Base-by-base conservation (phyloP, 2,113 vertebrate genomes). In the Lipotes vexillifer region DNA sequence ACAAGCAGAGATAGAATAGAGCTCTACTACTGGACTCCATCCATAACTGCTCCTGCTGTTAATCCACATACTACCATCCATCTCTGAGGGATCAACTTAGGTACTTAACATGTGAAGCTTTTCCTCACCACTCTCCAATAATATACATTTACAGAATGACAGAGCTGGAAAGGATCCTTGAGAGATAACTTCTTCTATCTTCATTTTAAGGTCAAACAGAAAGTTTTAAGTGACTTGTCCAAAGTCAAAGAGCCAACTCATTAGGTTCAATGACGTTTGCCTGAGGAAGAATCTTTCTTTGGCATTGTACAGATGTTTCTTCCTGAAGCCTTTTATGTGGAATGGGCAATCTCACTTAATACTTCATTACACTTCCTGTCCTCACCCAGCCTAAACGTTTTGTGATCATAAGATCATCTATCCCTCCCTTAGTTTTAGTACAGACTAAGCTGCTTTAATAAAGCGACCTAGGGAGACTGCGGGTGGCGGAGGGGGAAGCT, bases 101-200 rank as follows among this genome's bases (percentile, higher is more conserved):
- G 63, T 68, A 72, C 63, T 90, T 75, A 63, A 31, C 29, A 8
- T 85, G 46, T 72, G 36, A 66, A 92, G 61, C 33, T 65, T 86
- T 93, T 83, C 49, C 23, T 90, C 38, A 61, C 59, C 55, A 52
- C 29, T 72, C 10, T 41, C 8, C 13, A 78, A 41, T 2, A 57
- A 94, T 29, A 92, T 20, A 77, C 33, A 59, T 61, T 93, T 90
- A 93, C 15, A 88, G 38, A 95, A 85, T 83, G 68, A 94, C 23
- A 92, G 74, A 59, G 21, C 65, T 66, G 81, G 90, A 90, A 75
- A 88, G 4, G 21, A 80, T 90, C 41, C 52, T 90, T 90, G 74
- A 90, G 29, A 75, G 52, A 75, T 83, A 74, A 57, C 74, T 92
- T 85, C 63, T 85, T 86, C 46, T 78, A 27, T 94, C 25, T 81